These are phyloP conservation scores for Macaria notata DNA, from an alignment of 2,888 invertebrate genomes.

Conservation along the genomic window DNA sequence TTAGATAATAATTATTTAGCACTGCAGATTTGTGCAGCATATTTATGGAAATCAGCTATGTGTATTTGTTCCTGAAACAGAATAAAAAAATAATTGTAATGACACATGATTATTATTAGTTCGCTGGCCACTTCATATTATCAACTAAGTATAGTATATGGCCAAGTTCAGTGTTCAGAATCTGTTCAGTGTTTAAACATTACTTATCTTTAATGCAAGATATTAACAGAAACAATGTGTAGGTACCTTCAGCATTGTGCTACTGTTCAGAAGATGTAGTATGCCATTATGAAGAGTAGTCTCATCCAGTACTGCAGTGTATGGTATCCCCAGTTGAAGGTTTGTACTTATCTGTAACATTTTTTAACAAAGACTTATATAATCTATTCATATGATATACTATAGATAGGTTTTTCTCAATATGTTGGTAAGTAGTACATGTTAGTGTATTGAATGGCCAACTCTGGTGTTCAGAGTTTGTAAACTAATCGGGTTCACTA, in stretches of 20 bases:
- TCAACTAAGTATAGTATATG: no score
- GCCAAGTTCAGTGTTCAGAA: no score
- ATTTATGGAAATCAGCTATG: constrained; percentile 83
- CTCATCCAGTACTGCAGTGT: constrained; percentile 86
- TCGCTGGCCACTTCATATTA: no score
- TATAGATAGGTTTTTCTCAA: no score
- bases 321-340: constrained; percentile 85
- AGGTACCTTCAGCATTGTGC: constrained; percentile 85
- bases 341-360: constrained; percentile 58
- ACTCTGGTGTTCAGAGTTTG: no score
- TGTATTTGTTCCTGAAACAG: constrained; percentile 86
- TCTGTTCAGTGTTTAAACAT: no score
- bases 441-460: no score
- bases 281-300: constrained; percentile 87
- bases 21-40: constrained; percentile 65
- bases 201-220: neutral
- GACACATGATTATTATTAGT: neutral
- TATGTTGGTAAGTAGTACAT: no score
- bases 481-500: no score
- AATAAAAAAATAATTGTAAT: constrained; percentile 22
- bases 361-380: no score
- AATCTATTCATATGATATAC: no score
- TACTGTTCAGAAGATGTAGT: constrained; percentile 84
- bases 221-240: neutral
- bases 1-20: constrained; percentile 11